A percentile compares a stretch with the other conserved stretches of the same genome.
These are phyloP conservation scores for Diorhabda sublineata DNA, from an alignment of 1,140 invertebrate genomes.

Conservation along the genomic window DNA sequence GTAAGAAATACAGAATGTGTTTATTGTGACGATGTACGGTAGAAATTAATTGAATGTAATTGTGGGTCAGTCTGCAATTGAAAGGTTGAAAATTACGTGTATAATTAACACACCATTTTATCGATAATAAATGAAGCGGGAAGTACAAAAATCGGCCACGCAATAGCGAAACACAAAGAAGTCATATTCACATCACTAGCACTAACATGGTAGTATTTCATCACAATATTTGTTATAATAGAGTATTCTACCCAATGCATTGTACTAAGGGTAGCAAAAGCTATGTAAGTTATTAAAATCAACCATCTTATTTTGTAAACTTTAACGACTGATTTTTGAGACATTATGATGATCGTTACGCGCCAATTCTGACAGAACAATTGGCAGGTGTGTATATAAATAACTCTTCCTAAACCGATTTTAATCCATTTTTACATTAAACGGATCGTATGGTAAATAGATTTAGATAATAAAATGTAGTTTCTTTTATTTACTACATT, in stretches of 20 bases:
- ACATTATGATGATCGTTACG: background rate
- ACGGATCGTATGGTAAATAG: too few species aligned
- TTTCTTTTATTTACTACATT: too few species aligned
- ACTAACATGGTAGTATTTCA: slow-evolving; percentile 54
- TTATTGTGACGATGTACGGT: too few species aligned
- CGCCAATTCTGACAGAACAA: too few species aligned
- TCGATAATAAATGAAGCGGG: slow-evolving; percentile 35
- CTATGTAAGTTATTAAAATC: slow-evolving; percentile 20
- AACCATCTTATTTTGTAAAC: slow-evolving; percentile 21
- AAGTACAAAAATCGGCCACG: slow-evolving; percentile 33
- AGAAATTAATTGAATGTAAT: too few species aligned
- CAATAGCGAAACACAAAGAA: slow-evolving; percentile 29
- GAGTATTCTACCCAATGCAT: slow-evolving; percentile 56
- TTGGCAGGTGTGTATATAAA: too few species aligned
- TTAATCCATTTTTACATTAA: too few species aligned
- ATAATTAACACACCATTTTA: slow-evolving; percentile 28
- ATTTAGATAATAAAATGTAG: too few species aligned
- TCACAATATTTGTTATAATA: slow-evolving; percentile 53
- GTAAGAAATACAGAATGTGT: too few species aligned
- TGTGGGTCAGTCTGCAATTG: too few species aligned
- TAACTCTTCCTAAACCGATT: too few species aligned
- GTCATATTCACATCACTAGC: slow-evolving; percentile 61
- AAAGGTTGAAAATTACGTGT: too few species aligned
- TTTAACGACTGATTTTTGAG: slow-evolving; percentile 6
- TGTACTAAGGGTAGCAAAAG: slow-evolving; percentile 21